Evolutionary conservation across 2,797 vertebrate genomes (phyloP).

Genomic region (Falco berigora): DNA sequence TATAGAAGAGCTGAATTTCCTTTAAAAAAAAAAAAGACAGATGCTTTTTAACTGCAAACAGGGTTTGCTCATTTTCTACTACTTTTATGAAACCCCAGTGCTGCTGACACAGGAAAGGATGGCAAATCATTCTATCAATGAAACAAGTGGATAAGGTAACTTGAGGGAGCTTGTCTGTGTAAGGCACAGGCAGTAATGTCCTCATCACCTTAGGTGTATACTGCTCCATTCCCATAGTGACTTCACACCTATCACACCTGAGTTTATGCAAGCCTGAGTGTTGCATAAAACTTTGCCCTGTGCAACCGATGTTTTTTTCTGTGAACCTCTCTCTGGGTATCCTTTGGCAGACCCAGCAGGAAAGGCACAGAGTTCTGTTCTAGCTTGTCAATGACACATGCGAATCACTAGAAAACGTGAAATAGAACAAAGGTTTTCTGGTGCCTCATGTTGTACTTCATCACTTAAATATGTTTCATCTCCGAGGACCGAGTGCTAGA

Average conservation of each 20-base stretch:
- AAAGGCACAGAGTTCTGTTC: neutral
- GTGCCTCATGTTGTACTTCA: neutral
- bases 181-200: neutral
- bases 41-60: neutral
- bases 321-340: neutral
- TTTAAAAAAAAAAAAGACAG: neutral
- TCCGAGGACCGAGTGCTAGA: neutral
- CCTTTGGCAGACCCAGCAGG: neutral
- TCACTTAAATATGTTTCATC: neutral
- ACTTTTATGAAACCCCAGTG: neutral
- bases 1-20: neutral
- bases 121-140: neutral
- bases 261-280: neutral
- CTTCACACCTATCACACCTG: neutral
- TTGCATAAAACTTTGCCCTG: neutral
- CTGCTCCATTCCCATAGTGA: neutral
- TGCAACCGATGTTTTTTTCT: accelerated
- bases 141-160: neutral
- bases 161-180: neutral
- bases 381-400: neutral
- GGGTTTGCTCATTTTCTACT: neutral
- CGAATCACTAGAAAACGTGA: neutral
- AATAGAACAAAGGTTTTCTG: neutral
- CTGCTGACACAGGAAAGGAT: neutral
- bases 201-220: neutral